phyloP scores from a whole-genome alignment of 2,113 vertebrate species.

The Edolisoma coerulescens region DNA sequence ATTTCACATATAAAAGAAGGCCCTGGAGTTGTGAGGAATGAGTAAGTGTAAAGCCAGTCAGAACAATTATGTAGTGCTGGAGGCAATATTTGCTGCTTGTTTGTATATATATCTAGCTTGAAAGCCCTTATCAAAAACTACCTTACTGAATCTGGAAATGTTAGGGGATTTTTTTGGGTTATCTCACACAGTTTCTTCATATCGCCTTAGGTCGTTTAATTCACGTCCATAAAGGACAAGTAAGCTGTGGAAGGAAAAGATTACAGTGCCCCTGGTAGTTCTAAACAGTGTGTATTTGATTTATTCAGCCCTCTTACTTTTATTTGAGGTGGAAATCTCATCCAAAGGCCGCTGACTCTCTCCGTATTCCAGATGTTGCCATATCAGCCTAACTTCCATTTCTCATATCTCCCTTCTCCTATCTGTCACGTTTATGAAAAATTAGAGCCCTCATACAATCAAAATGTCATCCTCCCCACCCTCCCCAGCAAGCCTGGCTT shows the following conservation, averaged over 20 bases:
- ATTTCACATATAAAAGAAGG: constrained; percentile 24
- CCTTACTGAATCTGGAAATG: constrained; percentile 49
- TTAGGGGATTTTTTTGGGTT: constrained; percentile 39
- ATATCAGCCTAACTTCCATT: constrained; percentile 32
- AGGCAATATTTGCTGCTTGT: constrained; percentile 35
- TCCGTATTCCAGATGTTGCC: constrained; percentile 55
- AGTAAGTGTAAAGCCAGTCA: background rate
- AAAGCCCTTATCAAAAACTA: constrained; percentile 45
- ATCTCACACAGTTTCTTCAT: constrained; percentile 44
- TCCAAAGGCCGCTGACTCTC: constrained; percentile 24
- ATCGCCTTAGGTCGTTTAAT: constrained; percentile 33
- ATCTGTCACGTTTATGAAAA: constrained; percentile 68
- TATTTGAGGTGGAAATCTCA: constrained; percentile 53
- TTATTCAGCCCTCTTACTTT: constrained; percentile 58
- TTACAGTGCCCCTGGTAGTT: background rate
- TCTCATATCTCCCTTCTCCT: constrained; percentile 56
- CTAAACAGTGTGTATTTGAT: constrained; percentile 40
- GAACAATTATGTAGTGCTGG: constrained; percentile 20
- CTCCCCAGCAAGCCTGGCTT: constrained; percentile 32
- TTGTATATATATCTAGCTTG: constrained; percentile 29
- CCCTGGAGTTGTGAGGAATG: background rate
- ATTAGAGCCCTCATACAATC: constrained; percentile 55
- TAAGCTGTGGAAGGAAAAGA: constrained; percentile 17
- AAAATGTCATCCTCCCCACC: constrained; percentile 65
- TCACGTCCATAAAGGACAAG: constrained; percentile 26